These are phyloP conservation scores for Ovibos moschatus DNA, from an alignment of 2,113 vertebrate genomes.

Conservation along the genomic window DNA sequence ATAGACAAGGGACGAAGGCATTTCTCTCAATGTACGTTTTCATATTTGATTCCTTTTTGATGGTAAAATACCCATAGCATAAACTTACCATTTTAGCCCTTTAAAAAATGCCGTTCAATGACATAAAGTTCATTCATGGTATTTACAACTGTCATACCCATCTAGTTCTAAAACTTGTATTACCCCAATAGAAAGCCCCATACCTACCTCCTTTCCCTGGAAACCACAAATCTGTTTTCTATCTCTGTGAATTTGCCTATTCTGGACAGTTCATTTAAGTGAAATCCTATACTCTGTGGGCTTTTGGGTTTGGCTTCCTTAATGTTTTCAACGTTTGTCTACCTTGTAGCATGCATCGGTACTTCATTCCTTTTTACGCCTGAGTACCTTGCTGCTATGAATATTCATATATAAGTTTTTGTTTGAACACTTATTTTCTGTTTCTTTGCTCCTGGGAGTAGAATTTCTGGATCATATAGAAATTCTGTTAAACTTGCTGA, in stretches of 20 bases:
- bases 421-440: background rate
- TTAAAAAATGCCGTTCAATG: background rate
- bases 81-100: background rate
- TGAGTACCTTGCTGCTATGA: background rate
- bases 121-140: background rate
- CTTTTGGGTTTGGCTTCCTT: background rate
- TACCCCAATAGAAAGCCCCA: background rate
- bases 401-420: background rate
- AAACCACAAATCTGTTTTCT: background rate
- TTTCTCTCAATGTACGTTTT: background rate
- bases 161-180: background rate
- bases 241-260: background rate
- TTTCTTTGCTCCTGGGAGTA: background rate
- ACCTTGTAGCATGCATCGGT: background rate
- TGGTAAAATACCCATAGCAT: background rate
- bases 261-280: background rate
- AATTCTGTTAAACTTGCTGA: background rate
- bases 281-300: background rate
- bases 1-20: background rate
- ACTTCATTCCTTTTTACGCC: background rate
- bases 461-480: background rate
- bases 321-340: background rate
- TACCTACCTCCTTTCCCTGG: background rate
- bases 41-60: background rate
- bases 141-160: background rate